phyloP scores from a whole-genome alignment of 2,113 vertebrate genomes.

The Prolemur simus region DNA sequence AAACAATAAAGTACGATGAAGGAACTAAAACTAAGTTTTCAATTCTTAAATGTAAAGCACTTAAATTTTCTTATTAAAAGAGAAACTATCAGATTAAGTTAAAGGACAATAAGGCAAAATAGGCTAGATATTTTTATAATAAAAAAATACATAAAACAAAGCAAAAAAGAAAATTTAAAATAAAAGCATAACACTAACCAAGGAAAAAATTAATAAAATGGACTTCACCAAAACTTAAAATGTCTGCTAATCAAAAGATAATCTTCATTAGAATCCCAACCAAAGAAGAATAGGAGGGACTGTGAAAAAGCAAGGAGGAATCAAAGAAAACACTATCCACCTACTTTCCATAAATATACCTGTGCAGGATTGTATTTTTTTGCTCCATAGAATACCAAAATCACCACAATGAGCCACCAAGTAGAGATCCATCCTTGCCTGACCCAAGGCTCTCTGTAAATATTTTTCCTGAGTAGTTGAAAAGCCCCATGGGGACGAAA shows the following conservation, averaged over 20 bases:
- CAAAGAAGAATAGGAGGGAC: background rate
- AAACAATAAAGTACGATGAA: background rate
- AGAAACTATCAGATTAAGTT: background rate
- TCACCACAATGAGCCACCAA: background rate
- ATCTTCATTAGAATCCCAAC: slow-evolving; percentile 30
- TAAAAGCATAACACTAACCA: background rate
- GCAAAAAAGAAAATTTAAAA: background rate
- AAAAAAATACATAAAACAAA: background rate
- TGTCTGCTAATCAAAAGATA: background rate
- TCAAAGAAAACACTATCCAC: slow-evolving; percentile 26
- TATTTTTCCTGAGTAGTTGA: slow-evolving; percentile 5
- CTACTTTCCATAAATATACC: background rate
- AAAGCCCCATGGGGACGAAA: background rate
- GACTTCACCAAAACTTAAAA: background rate
- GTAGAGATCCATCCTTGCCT: slow-evolving; percentile 6
- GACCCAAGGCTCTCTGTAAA: background rate
- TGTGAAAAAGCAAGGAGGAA: slow-evolving; percentile 1
- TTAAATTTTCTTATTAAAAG: background rate
- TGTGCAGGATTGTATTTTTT: background rate
- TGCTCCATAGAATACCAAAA: background rate
- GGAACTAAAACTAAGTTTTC: background rate
- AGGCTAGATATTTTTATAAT: background rate
- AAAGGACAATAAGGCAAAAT: background rate
- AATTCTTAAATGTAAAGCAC: background rate
- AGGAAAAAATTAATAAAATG: background rate